phyloP scores from a whole-genome alignment of 2,888 invertebrate species.

The Nomada fucata region DNA sequence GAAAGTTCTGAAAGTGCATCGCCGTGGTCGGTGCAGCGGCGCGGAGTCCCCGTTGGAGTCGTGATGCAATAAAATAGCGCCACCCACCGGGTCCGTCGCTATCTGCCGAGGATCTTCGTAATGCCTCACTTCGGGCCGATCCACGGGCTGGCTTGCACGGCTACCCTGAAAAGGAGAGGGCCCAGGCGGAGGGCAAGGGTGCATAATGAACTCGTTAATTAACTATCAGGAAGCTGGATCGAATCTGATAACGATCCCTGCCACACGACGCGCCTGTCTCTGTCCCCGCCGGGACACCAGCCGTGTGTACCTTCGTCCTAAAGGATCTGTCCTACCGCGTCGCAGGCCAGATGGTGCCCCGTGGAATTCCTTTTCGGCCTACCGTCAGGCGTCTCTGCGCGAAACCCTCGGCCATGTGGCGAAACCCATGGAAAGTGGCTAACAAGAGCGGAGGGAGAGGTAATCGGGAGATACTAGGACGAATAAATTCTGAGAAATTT shows the following conservation, averaged over 20 bases:
- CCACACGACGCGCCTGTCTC: constrained; percentile 80
- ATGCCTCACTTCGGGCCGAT: constrained; percentile 82
- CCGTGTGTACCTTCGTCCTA: constrained; percentile 54
- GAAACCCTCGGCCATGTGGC: not conserved
- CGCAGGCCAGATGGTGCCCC: constrained; percentile 44
- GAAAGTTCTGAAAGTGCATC: constrained; percentile 67
- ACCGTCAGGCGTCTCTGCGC: not conserved
- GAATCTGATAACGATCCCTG: constrained; percentile 82
- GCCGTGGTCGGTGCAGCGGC: constrained; percentile 45
- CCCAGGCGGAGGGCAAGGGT: constrained; percentile 79
- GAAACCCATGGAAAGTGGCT: not conserved
- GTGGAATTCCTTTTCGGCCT: constrained; percentile 21
- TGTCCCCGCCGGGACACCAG: constrained; percentile 66
- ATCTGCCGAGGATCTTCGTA: constrained; percentile 82
- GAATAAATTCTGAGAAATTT: no score
- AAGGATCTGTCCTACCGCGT: constrained; percentile 48
- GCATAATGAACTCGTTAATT: constrained; percentile 85
- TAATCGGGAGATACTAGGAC: no score
- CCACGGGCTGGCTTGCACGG: constrained; percentile 57
- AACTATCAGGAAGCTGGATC: constrained; percentile 83
- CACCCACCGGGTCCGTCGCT: constrained; percentile 82
- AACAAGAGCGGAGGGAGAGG: no score
- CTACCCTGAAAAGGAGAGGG: constrained; percentile 66
- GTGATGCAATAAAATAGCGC: constrained; percentile 84
- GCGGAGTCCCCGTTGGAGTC: constrained; percentile 74